These are phyloP conservation scores for Candoia aspera DNA, from an alignment of 2,113 vertebrate genomes.

Conservation along the genomic window DNA sequence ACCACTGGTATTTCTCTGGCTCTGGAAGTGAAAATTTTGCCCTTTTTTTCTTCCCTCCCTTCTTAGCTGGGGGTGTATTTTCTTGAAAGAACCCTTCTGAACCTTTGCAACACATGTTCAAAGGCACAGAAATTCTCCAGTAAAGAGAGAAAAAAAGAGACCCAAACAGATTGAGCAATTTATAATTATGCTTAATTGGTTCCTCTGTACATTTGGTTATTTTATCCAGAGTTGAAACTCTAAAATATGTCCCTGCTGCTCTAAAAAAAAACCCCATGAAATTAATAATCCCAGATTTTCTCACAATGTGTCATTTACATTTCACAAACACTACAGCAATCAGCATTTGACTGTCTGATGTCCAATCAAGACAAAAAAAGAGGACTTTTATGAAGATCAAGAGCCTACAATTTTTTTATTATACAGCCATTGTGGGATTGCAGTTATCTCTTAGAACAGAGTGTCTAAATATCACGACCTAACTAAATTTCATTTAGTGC, in stretches of 20 bases:
- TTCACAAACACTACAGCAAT: slow-evolving; percentile 31
- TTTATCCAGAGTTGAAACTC: slow-evolving; percentile 57
- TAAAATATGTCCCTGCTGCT: slow-evolving; percentile 44
- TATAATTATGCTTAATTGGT: slow-evolving; percentile 63
- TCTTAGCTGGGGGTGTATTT: background rate
- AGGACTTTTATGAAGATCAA: accelerated
- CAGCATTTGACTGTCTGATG: background rate
- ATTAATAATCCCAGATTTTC: slow-evolving; percentile 40
- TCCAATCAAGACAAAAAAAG: background rate
- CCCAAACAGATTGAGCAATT: slow-evolving; percentile 56
- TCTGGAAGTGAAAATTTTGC: slow-evolving; percentile 7
- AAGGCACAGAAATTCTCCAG: slow-evolving; percentile 22
- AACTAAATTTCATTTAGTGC: background rate
- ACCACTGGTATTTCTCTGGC: slow-evolving; percentile 42
- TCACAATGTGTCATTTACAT: slow-evolving; percentile 36
- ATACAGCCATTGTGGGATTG: background rate
- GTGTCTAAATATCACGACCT: accelerated
- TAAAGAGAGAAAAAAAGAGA: slow-evolving; percentile 23
- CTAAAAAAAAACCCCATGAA: slow-evolving; percentile 38
- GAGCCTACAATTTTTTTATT: background rate
- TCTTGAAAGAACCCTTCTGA: slow-evolving; percentile 34
- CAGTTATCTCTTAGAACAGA: accelerated
- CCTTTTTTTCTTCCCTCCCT: background rate
- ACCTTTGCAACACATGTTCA: slow-evolving; percentile 27
- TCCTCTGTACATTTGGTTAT: slow-evolving; percentile 56